These are phyloP conservation scores for Phaetusa simplex DNA, from an alignment of 2,113 vertebrate genomes.

Conservation along the genomic window DNA sequence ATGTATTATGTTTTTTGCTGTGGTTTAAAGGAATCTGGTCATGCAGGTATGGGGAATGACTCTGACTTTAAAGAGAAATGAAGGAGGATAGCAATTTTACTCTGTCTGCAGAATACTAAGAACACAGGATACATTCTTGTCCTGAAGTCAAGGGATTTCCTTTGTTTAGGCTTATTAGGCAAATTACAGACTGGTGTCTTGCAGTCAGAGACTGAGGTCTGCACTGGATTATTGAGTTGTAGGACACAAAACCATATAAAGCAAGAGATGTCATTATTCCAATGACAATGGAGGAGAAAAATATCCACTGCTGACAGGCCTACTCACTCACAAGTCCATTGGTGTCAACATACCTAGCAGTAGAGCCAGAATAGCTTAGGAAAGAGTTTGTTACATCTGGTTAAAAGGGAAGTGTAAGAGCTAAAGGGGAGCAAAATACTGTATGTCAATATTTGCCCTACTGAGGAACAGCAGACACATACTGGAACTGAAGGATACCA, in stretches of 20 bases:
- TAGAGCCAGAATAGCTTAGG: conserved; percentile 63
- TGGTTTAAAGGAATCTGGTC: neutral
- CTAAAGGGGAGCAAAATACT: conserved; percentile 63
- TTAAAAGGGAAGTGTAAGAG: conserved; percentile 58
- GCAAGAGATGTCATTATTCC: conserved; percentile 74
- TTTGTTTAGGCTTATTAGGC: conserved; percentile 63
- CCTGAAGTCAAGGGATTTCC: conserved; percentile 70
- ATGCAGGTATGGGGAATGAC: neutral
- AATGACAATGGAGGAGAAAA: conserved; percentile 65
- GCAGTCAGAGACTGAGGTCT: conserved; percentile 61
- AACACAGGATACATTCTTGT: conserved; percentile 40
- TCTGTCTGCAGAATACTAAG: neutral
- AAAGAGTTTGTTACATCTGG: conserved; percentile 68
- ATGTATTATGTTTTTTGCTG: neutral
- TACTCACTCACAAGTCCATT: conserved; percentile 62
- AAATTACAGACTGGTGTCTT: conserved; percentile 63
- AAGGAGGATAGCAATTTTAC: conserved; percentile 10
- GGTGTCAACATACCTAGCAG: conserved; percentile 59
- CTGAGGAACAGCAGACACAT: conserved; percentile 64
- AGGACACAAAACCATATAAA: conserved; percentile 71
- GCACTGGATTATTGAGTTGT: conserved; percentile 57
- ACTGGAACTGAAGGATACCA: conserved; percentile 67
- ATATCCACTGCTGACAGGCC: conserved; percentile 69
- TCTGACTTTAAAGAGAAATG: conserved; percentile 23
- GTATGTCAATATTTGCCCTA: conserved; percentile 68